Base-by-base conservation (phyloP, 2,797 vertebrate genomes). In the Clarias laeviceps region DNA sequence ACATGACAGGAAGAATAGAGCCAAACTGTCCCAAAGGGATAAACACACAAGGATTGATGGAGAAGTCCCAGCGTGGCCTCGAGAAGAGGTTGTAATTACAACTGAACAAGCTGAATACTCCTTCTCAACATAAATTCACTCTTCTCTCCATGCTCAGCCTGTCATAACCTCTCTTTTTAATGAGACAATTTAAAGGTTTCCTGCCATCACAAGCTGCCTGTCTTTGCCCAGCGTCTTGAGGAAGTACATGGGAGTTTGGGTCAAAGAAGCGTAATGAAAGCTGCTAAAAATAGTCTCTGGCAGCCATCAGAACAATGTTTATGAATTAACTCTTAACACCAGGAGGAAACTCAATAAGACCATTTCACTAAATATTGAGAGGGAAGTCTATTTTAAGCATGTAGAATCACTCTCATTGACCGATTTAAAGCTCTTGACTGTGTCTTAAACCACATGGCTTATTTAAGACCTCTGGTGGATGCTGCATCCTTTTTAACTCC, bases 141-240 rank as follows among this genome's bases (percentile, higher is more conserved):
- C 84, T 74, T 61, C 83, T 91, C 80, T 87, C 91, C 86, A 87
- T 87, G 90, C 91, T 91, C 90, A 80, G 92, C 87, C 91, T 94
- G 92, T 93, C 94, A 94, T 88, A 92, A 92, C 91, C 92, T 65
- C 85, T 90, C 87, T 92, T 91, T 86, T 87, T 94, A 95, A 94
- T 94, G 93, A 95, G 93, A 94, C 93, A 92, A 93, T 94, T 93
- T 93, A 94, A 93, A 93, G 92, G 91, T 94, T 92, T 94, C 91
- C 92, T 92, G 92, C 91, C 90, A 92, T 72, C 82, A 90, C 86
- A 82, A 91, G 90, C 93, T 94, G 93, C 93, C 94, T 92, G 90
- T 87, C 87, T 69, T 73, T 50, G 15, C 62, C 84, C 82, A 64
- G 34, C 61, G 80, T 90, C 34, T 90, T 85, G 91, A 88, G 90